Evolutionary conservation across 2,888 invertebrate genomes (phyloP).

Genomic region (Kryphioiulus occultus): DNA sequence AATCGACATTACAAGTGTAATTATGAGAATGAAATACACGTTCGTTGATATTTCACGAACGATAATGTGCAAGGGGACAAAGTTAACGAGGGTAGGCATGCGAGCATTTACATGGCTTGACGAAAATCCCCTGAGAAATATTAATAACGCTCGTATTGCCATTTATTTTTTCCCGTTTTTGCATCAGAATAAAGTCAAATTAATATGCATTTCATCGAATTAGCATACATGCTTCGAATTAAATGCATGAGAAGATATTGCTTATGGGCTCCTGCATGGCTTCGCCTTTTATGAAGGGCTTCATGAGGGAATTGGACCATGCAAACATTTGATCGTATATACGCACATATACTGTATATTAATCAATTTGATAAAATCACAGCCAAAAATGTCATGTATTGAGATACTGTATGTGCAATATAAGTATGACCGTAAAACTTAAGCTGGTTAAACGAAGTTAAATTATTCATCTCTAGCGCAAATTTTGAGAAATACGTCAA

Average conservation of each 20-base stretch:
- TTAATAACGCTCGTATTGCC: background rate
- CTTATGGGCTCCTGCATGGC: background rate
- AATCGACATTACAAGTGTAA: background rate
- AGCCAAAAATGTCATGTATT: background rate
- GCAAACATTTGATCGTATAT: background rate
- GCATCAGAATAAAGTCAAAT: background rate
- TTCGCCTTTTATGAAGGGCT: background rate
- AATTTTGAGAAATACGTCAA: no score
- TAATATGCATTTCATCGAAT: constrained; percentile 19
- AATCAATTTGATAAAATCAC: background rate
- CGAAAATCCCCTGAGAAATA: background rate
- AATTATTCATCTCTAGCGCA: no score
- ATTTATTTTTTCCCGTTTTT: background rate
- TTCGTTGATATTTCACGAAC: background rate
- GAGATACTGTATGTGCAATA: no score
- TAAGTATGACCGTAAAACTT: no score
- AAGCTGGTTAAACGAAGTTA: no score
- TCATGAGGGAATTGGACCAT: background rate
- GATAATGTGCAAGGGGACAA: background rate
- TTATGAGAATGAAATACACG: background rate
- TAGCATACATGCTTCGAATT: background rate
- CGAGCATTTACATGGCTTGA: background rate
- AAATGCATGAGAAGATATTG: background rate
- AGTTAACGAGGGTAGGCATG: background rate
- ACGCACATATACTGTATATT: background rate